A percentile compares a stretch with the other conserved stretches of the same genome.
Evolutionary conservation across 2,113 vertebrate genomes (phyloP).

Genomic region (Microcebus ravelobensis): DNA sequence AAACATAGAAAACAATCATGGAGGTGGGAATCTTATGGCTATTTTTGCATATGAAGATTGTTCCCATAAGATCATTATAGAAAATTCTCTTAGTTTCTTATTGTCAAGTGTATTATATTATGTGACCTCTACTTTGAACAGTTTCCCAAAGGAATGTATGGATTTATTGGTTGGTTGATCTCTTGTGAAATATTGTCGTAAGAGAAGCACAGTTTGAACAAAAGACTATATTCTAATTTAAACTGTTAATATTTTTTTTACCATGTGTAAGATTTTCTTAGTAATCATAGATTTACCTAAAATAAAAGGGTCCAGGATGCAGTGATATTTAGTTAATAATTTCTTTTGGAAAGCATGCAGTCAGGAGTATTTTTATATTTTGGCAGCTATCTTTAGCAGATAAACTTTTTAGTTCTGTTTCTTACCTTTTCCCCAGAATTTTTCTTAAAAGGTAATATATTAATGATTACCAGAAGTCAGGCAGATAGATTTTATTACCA

Average conservation of each 20-base stretch:
- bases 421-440: background rate
- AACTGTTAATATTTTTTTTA: background rate
- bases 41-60: background rate
- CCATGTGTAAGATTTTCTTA: fast-evolving
- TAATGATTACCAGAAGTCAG: background rate
- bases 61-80: background rate
- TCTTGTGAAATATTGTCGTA: background rate
- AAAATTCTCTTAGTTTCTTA: background rate
- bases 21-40: fast-evolving
- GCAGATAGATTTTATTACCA: background rate
- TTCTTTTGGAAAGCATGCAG: background rate
- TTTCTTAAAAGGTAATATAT: background rate
- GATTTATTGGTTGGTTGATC: background rate
- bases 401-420: background rate
- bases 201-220: background rate
- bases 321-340: background rate
- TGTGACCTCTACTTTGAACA: background rate
- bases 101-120: background rate
- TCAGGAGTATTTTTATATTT: background rate
- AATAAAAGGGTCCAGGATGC: too few species aligned
- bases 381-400: background rate
- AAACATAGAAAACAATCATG: background rate
- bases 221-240: fast-evolving
- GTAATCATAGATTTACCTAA: background rate
- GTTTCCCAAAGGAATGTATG: background rate